These are phyloP conservation scores for Sepioteuthis lessoniana DNA, from an alignment of 2,888 invertebrate species.

Conservation along the genomic window DNA sequence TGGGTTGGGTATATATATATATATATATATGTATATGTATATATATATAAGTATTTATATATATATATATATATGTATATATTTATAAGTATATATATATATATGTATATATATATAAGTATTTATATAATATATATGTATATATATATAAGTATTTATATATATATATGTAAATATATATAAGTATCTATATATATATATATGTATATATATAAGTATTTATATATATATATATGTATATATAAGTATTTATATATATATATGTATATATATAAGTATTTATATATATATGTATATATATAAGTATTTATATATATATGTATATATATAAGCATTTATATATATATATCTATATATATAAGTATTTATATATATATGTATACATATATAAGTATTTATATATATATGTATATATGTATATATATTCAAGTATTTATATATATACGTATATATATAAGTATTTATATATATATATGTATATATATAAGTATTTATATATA, in stretches of 20 bases:
- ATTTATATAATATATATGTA: too few relatives aligned
- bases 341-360: not conserved
- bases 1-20: too few relatives aligned
- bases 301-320: not conserved
- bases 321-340: not conserved
- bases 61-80: too few relatives aligned
- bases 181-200: not conserved
- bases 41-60: too few relatives aligned
- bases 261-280: not conserved
- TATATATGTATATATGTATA: not conserved
- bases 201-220: not conserved
- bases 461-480: not conserved
- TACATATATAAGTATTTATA: not conserved
- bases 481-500: not conserved
- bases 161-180: not conserved
- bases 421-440: not conserved
- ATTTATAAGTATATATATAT: not conserved
- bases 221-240: not conserved
- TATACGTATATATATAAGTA: constrained; percentile 2
- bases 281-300: too few relatives aligned
- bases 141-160: too few relatives aligned
- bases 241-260: not conserved
- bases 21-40: too few relatives aligned
- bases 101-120: not conserved
- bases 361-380: not conserved